Conservation (phyloP, 2,113 vertebrate genomes). For the Burhinus oedicnemus region DNA sequence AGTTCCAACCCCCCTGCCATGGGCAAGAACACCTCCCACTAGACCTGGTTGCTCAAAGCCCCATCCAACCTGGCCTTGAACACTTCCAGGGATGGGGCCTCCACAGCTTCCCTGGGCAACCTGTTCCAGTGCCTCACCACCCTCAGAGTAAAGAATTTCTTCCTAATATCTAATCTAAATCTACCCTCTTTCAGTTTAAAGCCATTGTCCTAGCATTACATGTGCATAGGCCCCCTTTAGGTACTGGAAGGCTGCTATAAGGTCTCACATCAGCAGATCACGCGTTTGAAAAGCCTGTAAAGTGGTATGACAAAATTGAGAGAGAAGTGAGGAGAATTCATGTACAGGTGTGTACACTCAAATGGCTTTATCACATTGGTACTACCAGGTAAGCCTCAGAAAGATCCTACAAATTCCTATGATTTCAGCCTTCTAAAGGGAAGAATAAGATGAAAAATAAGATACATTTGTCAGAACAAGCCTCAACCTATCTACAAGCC, state of each 20-base stretch:
- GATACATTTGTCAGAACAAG: neutral
- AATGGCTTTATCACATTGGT: neutral
- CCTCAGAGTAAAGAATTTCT: neutral
- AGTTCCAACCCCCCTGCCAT: neutral
- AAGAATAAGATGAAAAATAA: neutral
- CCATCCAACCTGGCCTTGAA: neutral
- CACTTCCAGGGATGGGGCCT: neutral
- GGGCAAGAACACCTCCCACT: neutral
- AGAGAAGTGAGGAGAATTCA: neutral
- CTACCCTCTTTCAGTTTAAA: neutral
- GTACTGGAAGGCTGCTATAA: neutral
- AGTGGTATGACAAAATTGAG: neutral
- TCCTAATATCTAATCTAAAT: neutral
- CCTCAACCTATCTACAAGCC: neutral
- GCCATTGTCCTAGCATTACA: neutral
- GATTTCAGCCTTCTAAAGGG: neutral
- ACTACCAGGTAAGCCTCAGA: neutral
- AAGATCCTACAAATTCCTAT: neutral
- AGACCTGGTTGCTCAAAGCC: neutral
- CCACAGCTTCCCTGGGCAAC: neutral
- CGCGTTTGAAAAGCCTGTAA: neutral
- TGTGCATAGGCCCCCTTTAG: neutral
- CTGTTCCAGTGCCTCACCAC: neutral
- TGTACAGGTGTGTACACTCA: fast-evolving
- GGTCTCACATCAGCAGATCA: neutral